Evolutionary conservation across 2,797 vertebrate species (phyloP).

Genomic region (Pseudocheirus occidentalis): DNA sequence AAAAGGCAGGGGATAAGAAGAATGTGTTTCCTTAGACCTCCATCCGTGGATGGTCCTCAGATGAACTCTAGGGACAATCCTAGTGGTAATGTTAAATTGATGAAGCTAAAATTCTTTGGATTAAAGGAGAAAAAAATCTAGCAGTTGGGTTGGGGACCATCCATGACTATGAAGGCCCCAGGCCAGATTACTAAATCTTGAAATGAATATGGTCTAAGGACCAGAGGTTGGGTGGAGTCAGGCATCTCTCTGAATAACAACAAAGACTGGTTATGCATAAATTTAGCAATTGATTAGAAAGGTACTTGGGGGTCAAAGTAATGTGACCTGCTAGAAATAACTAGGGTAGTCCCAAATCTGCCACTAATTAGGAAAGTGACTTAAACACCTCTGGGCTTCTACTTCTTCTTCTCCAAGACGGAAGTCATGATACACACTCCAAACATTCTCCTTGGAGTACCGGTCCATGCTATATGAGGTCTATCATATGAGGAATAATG

Average conservation of each 20-base stretch:
- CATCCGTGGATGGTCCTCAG: slow-evolving; percentile 7
- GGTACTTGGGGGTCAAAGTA: background rate
- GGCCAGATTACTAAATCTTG: background rate
- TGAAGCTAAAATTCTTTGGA: background rate
- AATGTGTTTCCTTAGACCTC: slow-evolving; percentile 45
- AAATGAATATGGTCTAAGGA: background rate
- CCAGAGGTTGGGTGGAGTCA: background rate
- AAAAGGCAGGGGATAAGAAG: slow-evolving; percentile 40
- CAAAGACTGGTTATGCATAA: background rate
- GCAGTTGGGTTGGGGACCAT: background rate
- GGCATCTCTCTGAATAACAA: background rate
- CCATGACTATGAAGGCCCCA: background rate
- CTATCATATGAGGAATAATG: background rate
- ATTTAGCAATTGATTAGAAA: background rate
- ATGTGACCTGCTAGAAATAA: background rate
- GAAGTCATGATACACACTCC: background rate
- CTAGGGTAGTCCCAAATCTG: background rate
- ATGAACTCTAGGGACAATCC: background rate
- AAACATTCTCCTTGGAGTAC: background rate
- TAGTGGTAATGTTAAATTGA: background rate
- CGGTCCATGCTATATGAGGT: background rate
- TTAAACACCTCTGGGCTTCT: background rate
- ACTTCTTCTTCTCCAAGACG: slow-evolving; percentile 7
- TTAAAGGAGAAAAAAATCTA: background rate
- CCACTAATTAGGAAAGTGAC: background rate